Base-by-base conservation (phyloP, 2,888 invertebrate genomes). In the Drosophila setosimentum region DNA sequence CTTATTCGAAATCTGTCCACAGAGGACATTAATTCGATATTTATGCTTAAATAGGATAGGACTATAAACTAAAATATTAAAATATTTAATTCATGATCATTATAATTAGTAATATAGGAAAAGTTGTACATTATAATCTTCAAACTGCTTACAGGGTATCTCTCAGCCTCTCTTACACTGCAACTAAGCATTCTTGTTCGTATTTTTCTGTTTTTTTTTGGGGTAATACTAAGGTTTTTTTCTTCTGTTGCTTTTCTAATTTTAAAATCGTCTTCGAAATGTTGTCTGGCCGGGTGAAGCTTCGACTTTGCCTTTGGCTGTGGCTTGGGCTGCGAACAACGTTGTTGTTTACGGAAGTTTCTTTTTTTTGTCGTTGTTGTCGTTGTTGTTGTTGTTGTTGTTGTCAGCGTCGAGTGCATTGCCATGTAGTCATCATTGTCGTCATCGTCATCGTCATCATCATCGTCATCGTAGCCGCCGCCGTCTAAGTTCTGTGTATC, bases 331-430 rank as follows among this genome's bases (percentile, higher is more conserved):
- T 62, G 50, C 58, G 45, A 68, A 53, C 68, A 48, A 48, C 64
- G 74, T 83, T 87, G 76, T 83, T 87, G 88, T 87, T 86, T 88
- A 88, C 88, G 87, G 87, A 87, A 88, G 86, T 87, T 87, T 84
- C 68, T 80, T 73, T 48, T 51, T 49, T 0, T 48, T 1, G 13
- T 30, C 50, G 66, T 53, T 63, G 65, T 74, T 51, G 21, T 32
- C 30, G 18, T 2, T 27, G 24, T 37, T 50, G 24, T 30, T 55
- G 64, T 51, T 63, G 49, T n/a, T 35, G 76, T 67, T 65, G 69
- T 76, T 68, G 71, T 68, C 71, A 67, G 69, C 68, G 58, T 62
- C 72, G 87, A 87, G 88, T 87, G 87, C 88, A 87, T 82, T 88
- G 87, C 87, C 88, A 88, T 87, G 87, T 87, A 73, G 82, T 79